Evolutionary conservation across 2,113 vertebrate genomes (phyloP).

Genomic region (Smithornis capensis): DNA sequence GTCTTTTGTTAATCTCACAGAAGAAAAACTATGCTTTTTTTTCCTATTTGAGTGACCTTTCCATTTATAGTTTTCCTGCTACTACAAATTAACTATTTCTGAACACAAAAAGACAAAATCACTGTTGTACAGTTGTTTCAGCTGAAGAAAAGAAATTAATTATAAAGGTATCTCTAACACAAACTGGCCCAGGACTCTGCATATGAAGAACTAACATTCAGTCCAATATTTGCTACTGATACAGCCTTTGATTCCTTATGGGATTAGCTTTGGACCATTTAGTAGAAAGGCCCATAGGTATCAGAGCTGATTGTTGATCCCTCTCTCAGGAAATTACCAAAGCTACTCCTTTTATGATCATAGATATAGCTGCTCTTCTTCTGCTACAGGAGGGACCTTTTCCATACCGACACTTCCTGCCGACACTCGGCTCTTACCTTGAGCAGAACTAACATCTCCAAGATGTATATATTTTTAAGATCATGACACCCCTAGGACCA

Average conservation of each 20-base stretch:
- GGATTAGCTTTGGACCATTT: not conserved
- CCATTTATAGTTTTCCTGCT: not conserved
- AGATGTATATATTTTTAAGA: not conserved
- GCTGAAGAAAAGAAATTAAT: not conserved
- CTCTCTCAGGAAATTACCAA: not conserved
- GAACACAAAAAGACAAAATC: not conserved
- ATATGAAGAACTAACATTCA: not conserved
- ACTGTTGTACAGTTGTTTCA: not conserved
- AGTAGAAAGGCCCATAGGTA: not conserved
- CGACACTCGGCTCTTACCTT: not conserved
- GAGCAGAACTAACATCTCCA: not conserved
- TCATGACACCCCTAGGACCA: not conserved
- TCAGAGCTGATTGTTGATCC: not conserved
- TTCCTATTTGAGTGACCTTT: not conserved
- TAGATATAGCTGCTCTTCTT: not conserved
- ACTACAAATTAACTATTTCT: not conserved
- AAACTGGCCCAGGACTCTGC: not conserved
- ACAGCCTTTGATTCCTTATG: not conserved
- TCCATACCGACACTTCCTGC: not conserved
- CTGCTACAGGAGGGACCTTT: not conserved
- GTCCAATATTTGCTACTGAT: not conserved
- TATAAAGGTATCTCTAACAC: not conserved
- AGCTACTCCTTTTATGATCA: not conserved
- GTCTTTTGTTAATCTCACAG: not conserved
- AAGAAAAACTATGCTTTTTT: not conserved